These are phyloP conservation scores for Lindbergichthys nudifrons DNA, from an alignment of 2,797 vertebrate genomes.

Conservation along the genomic window DNA sequence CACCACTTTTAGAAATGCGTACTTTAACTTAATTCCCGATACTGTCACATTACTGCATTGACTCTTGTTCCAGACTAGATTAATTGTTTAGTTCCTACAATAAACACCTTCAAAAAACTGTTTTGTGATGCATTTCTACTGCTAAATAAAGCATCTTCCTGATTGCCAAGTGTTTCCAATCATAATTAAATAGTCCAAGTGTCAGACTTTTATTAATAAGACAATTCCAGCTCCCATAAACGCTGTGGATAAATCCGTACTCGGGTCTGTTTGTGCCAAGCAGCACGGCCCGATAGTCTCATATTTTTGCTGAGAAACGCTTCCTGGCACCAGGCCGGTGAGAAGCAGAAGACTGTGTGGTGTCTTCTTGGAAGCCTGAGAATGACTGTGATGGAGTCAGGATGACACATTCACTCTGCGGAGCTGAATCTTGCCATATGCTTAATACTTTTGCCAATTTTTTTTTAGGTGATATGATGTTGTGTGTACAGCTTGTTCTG, in stretches of 20 bases:
- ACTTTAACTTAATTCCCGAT: neutral
- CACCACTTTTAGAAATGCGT: constrained; percentile 19
- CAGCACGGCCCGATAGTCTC: constrained; percentile 3
- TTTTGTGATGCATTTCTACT: neutral
- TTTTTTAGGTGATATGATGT: neutral
- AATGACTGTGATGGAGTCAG: constrained; percentile 7
- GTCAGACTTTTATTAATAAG: constrained; percentile 40
- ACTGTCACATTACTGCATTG: neutral
- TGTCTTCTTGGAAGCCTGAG: constrained; percentile 26
- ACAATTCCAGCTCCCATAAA: constrained; percentile 7
- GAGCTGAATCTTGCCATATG: constrained; percentile 34
- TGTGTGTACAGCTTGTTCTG: neutral
- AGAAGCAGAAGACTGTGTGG: constrained; percentile 30
- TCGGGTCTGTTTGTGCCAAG: constrained; percentile 32
- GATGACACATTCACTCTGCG: constrained; percentile 12
- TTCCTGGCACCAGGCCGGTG: constrained; percentile 45
- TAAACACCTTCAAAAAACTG: neutral
- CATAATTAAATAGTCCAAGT: constrained; percentile 2
- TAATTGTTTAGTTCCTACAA: no score
- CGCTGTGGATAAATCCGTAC: constrained; percentile 18
- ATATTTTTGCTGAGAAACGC: constrained; percentile 16
- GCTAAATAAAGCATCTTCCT: neutral
- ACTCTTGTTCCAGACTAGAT: neutral
- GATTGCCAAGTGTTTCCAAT: constrained; percentile 2
- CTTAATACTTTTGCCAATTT: neutral